Evolutionary conservation across 2,797 vertebrate species (phyloP).

Genomic region (Psittacula echo): DNA sequence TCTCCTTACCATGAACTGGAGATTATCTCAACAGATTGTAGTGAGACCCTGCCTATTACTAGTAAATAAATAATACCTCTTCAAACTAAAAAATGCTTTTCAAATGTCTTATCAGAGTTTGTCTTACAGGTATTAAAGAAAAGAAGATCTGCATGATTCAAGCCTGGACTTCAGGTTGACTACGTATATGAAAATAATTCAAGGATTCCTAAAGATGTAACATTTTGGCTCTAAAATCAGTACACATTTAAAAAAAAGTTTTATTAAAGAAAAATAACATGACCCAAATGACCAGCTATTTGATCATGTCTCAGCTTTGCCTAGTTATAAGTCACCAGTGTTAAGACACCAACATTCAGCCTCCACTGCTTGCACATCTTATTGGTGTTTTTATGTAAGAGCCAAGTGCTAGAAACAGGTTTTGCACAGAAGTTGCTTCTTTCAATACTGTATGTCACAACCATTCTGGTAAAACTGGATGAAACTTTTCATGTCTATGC

Average conservation of each 20-base stretch:
- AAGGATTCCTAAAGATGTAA: background rate
- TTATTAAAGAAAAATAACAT: background rate
- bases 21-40: background rate
- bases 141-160: conserved; percentile 6
- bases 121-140: conserved; percentile 64
- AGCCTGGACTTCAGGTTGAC: background rate
- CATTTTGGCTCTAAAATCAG: background rate
- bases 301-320: background rate
- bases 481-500: background rate
- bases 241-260: background rate
- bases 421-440: background rate
- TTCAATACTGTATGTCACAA: background rate
- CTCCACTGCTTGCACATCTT: background rate
- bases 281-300: background rate
- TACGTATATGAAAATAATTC: background rate
- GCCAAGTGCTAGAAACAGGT: background rate
- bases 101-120: background rate
- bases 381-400: background rate
- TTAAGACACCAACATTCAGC: background rate
- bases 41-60: background rate
- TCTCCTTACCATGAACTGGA: background rate
- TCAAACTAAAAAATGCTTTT: background rate
- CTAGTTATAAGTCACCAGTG: background rate
- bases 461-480: background rate
- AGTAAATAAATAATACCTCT: background rate